Base-by-base conservation (phyloP, 2,888 invertebrate genomes). In the Entomobrya proxima region DNA sequence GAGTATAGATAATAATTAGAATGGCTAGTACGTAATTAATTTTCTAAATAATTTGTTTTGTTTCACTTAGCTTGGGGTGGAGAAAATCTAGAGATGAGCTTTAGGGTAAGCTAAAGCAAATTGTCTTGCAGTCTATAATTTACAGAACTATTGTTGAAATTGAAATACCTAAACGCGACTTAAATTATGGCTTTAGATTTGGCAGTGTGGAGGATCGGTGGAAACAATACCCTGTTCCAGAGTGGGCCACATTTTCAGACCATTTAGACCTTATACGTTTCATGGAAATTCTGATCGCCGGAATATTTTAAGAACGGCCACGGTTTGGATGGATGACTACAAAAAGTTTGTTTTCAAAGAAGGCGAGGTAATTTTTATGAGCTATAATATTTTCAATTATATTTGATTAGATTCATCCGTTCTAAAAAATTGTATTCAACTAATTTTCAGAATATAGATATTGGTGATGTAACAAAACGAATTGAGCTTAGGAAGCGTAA, bases 1-100 rank as follows among this genome's bases (percentile, higher is more conserved):
- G 7, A 69, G 27, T 6, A 37, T 0, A n/a, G 1, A 24, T 7
- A n/a, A 37, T 4, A 61, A 27, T 3, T 27, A 7, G 30, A 27
- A 30, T 15, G 13, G 9, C 18, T 4, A 13, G 9, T 13, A 15
- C 11, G 2, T 30, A 6, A 61, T 61, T 15, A 61, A 1, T 21
- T 32, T 7, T 32, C 18, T 7, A 61, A 35, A 35, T 64, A 64
- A 18, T 13, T 27, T 24, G 3, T 50, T 50, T 2, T 50, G 18
- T 13, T 15, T 13, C 6, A 55, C 21, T 21, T 13, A 69, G 67
- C 11, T 40, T 69, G 67, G 67, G 67, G 67, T 2, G 67, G 40
- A 1, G 67, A 69, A 40, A 69, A 40, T 69, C 27, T 69, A 9
- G 67, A 69, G 21, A 37, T 69, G 40, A 69, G 40, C 15, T 69